A percentile compares a stretch with the other conserved stretches of the same genome.
Conservation (phyloP, 1,140 invertebrate species). For the Saccostrea echinata region DNA sequence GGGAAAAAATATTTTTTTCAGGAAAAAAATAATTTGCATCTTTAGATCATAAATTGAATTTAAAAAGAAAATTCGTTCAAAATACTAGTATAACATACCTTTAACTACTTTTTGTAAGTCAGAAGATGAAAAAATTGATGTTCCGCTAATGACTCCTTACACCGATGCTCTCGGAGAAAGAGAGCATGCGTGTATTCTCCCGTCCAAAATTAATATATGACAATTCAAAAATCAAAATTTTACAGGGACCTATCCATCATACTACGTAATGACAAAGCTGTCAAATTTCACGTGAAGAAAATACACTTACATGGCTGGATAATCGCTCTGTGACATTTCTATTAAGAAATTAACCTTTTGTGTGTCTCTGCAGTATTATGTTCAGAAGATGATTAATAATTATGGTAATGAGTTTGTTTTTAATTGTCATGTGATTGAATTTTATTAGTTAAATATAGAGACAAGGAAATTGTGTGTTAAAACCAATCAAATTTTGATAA, state of each 20-base stretch:
- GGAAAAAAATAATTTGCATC: too few relatives aligned
- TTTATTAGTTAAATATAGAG: conserved; percentile 38
- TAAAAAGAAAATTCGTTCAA: neutral
- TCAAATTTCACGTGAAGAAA: conserved; percentile 21
- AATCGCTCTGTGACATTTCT: conserved; percentile 14
- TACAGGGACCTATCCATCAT: neutral
- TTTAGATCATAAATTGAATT: too few relatives aligned
- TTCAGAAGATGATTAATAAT: conserved; percentile 25
- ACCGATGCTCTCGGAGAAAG: neutral
- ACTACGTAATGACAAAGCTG: conserved; percentile 2
- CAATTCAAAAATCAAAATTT: conserved; percentile 37
- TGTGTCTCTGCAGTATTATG: conserved; percentile 1
- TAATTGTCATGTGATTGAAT: conserved; percentile 39
- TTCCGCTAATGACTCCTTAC: neutral
- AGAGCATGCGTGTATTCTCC: conserved; percentile 20
- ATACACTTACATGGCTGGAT: conserved; percentile 6
- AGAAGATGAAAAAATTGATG: neutral
- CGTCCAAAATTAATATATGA: conserved; percentile 30
- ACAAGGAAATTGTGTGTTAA: neutral
- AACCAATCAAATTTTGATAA: conserved; percentile 9
- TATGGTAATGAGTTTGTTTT: conserved; percentile 36
- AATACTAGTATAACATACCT: neutral
- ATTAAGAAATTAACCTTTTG: conserved; percentile 7
- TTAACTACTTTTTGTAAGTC: neutral
- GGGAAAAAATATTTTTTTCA: neutral